Evolutionary conservation across 2,888 invertebrate species (phyloP).

Genomic region (Formica aserva): DNA sequence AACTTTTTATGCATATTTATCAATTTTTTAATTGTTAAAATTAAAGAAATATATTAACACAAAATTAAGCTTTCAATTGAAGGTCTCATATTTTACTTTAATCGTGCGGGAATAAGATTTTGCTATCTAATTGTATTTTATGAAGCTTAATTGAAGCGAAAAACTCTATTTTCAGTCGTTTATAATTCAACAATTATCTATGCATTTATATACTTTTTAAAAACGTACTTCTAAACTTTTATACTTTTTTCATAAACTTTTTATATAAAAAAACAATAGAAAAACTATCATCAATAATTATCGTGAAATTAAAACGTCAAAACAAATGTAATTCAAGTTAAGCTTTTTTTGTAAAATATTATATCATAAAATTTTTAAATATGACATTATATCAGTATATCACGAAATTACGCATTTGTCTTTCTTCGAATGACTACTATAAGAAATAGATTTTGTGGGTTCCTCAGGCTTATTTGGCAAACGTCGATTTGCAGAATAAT

Average conservation of each 20-base stretch:
- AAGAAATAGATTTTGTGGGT: constrained; percentile 47
- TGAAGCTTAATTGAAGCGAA: neutral
- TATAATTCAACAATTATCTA: neutral
- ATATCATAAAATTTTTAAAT: constrained; percentile 19
- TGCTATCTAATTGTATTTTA: neutral
- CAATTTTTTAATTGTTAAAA: constrained; percentile 6
- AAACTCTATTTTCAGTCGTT: neutral
- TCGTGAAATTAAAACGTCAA: neutral
- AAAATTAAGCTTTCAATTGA: neutral
- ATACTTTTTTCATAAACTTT: constrained; percentile 3
- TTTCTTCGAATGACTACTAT: constrained; percentile 71
- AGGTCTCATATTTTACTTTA: neutral
- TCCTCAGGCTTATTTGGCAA: constrained; percentile 53
- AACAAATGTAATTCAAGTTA: neutral
- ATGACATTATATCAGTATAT: constrained; percentile 5
- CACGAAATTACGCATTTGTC: constrained; percentile 81
- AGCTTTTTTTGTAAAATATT: neutral
- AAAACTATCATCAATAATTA: neutral
- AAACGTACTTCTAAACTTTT: neutral
- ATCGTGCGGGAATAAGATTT: neutral
- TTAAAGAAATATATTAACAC: neutral
- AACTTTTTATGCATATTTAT: neutral
- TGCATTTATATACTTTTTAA: neutral
- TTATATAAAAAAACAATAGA: constrained; percentile 13
- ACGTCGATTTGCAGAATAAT: constrained; percentile 42